Evolutionary conservation across 2,888 invertebrate genomes (phyloP), one percentile per base, ranked within the genome.

Genomic region (Panorpa germanica): DNA sequence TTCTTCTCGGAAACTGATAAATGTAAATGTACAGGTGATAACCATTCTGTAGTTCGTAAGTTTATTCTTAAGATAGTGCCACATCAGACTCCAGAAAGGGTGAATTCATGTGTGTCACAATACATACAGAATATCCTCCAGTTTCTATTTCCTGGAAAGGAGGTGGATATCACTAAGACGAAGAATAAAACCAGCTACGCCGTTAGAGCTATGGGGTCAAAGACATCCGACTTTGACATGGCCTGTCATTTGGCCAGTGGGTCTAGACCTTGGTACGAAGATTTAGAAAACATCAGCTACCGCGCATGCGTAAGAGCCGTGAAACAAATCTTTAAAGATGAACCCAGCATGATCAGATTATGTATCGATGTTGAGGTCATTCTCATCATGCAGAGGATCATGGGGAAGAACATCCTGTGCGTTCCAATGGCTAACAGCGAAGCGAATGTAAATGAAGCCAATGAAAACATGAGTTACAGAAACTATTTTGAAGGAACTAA

Each of bases 311-410:
- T 45, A 36, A 46, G 44, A 33, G 57, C 59, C 4, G 47, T 49
- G 9, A 50, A 51, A 34, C 55, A 57, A 43, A 57, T 57, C 21
- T 58, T 55, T 36, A 57, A 57, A 37, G 53, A 54, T 40, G 50
- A 52, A 29, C 53, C 55, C 1, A 56, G 48, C 37, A 45, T 56
- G 40, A 57, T 56, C 24, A 46, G 56, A 11, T 54, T 57, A 37
- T 54, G 56, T 33, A 46, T 44, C 12, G 48, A 47, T 29, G 41
- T 52, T 34, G 45, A 47, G 28, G 45, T 47, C 4, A 40, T 59
- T 2, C 47, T 53, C n/a, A 48, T 53, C 28, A 39, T 59, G 12
- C 45, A 50, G 25, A 45, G 47, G 31, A 45, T 48, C 3, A 38
- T 55, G 13, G 55, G 55, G 13, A 50, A 45, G 17, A 49, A 45